A percentile compares a stretch with the other conserved stretches of the same genome.
Evolutionary conservation across 2,113 vertebrate species (phyloP).

Genomic region (Nothoprocta perdicaria): DNA sequence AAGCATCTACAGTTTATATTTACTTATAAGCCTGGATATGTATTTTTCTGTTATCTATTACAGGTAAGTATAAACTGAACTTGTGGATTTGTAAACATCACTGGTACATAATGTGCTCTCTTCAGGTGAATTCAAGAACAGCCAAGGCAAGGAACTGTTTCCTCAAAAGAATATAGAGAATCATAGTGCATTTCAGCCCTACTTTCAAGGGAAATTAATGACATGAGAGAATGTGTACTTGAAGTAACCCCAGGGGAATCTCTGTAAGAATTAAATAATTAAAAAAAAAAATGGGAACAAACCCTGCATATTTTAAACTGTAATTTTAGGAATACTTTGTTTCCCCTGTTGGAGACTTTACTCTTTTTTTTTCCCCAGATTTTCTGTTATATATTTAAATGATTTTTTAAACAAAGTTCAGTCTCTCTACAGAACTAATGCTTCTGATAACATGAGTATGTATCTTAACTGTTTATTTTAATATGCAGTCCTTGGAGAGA

Average conservation of each 20-base stretch:
- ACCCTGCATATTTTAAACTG: rapidly evolving
- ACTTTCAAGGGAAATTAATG: neutral
- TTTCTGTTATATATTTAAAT: neutral
- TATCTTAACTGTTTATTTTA: neutral
- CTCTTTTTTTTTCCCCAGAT: neutral
- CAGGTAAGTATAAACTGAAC: constrained; percentile 21
- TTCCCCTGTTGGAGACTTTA: neutral
- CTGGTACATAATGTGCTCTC: neutral
- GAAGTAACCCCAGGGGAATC: neutral
- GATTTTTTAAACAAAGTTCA: neutral
- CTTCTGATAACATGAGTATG: neutral
- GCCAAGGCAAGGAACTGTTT: neutral
- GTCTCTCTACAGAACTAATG: neutral
- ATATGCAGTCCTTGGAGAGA: neutral
- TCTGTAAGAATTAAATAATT: neutral
- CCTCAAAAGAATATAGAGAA: neutral
- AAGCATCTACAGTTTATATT: neutral
- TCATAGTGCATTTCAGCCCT: neutral
- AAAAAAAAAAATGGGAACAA: neutral
- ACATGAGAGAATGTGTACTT: neutral
- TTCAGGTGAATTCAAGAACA: constrained; percentile 6
- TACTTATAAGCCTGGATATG: neutral
- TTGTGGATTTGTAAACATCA: neutral
- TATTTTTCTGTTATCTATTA: neutral
- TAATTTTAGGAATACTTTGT: neutral